Base-by-base conservation (phyloP, 2,888 invertebrate species). In the Ornithoptera priamus region DNA sequence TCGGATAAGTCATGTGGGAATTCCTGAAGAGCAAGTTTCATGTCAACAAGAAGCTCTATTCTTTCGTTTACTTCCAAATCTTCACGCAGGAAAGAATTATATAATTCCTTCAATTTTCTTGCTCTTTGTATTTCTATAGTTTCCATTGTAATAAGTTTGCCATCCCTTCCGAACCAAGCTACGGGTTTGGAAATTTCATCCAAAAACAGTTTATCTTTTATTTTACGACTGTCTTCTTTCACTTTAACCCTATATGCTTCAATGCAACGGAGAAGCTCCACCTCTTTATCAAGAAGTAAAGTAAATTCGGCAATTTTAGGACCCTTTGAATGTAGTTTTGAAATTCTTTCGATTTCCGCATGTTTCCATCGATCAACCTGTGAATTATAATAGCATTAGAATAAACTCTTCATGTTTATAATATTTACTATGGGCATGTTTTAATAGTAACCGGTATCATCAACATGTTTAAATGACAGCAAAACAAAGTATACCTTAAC, bases 121-220 rank as follows among this genome's bases (percentile, higher is more conserved):
- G 97, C 97, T 77, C 95, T 94, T 80, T 97, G 96, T 24, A 96
- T 96, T 82, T 96, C 96, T 65, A 96, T 82, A 0, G 97, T 96
- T 76, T 97, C 96, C 96, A 98, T 95, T 74, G 95, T 94, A 22
- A 97, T 94, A 53, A 94, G 82, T 71, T 90, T 93, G 24, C 95
- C 95, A 79, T 96, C 96, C 76, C 95, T 95, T 50, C 95, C 95
- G 72, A 94, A 94, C 96, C 97, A 97, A 69, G 94, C 94, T 59
- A 96, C 93, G 0, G 98, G 96, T 74, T 94, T 93, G 5, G 95
- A 95, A 80, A 96, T 94, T 76, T 94, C 93, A 73, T 95, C 94
- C 60, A 97, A 89, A 78, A 96, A 94, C 72, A 93, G 91, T 62
- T 94, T 90, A 65, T 95, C 93, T 74, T 93, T 94, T 68, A 93